Conservation (phyloP, 2,113 vertebrate species). For the Peucedramus taeniatus region DNA sequence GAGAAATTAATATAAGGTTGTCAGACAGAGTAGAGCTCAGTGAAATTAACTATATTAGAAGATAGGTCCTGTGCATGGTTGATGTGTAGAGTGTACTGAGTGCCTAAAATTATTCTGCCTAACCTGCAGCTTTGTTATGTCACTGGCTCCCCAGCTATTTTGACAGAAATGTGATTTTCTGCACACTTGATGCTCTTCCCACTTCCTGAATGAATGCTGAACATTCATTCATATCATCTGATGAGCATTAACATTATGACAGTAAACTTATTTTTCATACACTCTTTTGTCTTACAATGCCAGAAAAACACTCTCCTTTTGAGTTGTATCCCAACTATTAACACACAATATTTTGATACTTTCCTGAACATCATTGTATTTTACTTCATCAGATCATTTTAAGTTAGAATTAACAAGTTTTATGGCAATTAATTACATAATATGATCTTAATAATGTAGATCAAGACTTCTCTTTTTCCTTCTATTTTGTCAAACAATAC, state of each 20-base stretch:
- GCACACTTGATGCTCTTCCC: neutral
- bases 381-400: neutral
- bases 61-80: neutral
- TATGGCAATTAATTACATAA: neutral
- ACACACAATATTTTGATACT: neutral
- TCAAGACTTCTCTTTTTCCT: neutral
- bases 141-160: neutral
- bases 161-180: neutral
- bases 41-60: neutral
- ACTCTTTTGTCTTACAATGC: neutral
- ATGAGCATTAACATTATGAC: neutral
- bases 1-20: neutral
- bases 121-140: neutral
- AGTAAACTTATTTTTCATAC: neutral
- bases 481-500: neutral
- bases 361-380: neutral
- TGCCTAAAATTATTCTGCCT: neutral
- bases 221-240: neutral
- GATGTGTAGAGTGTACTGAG: neutral
- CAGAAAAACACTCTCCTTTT: neutral
- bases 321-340: neutral
- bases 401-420: neutral
- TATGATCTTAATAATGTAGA: neutral
- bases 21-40: neutral
- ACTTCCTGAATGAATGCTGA: neutral